Base-by-base conservation (phyloP, 2,888 invertebrate species). In the Ypsolopha scabrella region DNA sequence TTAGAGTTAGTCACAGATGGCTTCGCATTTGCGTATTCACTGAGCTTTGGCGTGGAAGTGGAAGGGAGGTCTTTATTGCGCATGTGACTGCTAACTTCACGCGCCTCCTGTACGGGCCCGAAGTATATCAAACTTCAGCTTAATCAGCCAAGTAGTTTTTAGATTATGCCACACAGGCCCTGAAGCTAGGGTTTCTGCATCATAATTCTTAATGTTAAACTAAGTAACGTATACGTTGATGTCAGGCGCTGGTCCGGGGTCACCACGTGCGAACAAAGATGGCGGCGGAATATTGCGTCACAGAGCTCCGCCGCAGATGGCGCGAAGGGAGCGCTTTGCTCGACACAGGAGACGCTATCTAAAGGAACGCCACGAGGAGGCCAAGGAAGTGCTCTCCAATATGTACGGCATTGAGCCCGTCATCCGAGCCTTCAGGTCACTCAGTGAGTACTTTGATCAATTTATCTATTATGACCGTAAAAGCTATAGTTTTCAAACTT, bases 211-310 rank as follows among this genome's bases (percentile, higher is more conserved):
- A 4, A 24, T 24, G 24, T 24, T 24, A 24, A 24, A 24, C 24
- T 24, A 3, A 24, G 24, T n/a, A n/a, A 24, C 24, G 24, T 24
- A 24, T 24, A 24, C 4, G 2, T 24, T 4, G 24, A 24, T 61
- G 58, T 13, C 55, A 87, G 80, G 87, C 88, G 6, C 70, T 82
- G 46, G 89, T 87, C 78, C 87, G 89, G 1, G 90, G 89, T 0
- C 80, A 89, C 60, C 65, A 61, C 33, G 76, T 63, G 2, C 75
- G 87, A 10, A 53, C 57, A 14, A 56, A 56, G 4, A 57, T 64
- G 13, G 59, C 59, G 1, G 57, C 64, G 13, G 72, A 78, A 57
- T 56, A 54, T 2, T 67, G 70, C 11, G 69, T 78, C 1, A 59
- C 60, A 0, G 69, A 70, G 36, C 57, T 86, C 1, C 68, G 86